These are phyloP conservation scores for Epinephelus fuscoguttatus DNA, from an alignment of 2,113 vertebrate genomes.

Conservation along the genomic window DNA sequence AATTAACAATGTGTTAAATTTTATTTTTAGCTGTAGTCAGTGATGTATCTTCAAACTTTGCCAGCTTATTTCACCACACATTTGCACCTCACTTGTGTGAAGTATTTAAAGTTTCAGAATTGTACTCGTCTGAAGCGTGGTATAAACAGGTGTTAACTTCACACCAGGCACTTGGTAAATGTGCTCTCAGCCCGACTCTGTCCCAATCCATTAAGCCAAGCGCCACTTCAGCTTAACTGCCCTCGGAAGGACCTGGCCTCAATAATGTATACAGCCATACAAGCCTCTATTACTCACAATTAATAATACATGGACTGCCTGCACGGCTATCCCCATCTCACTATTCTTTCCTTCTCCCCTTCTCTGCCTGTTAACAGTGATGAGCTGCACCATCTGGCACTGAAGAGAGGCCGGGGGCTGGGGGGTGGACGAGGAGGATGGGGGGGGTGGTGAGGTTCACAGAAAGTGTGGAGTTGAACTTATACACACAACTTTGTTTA, in stretches of 20 bases:
- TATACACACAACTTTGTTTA: conserved; percentile 35
- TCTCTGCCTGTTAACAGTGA: conserved; percentile 67
- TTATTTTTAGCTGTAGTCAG: background rate
- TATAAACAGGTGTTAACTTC: conserved; percentile 65
- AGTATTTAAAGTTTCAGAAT: conserved; percentile 14
- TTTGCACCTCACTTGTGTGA: conserved; percentile 1
- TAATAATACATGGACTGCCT: conserved; percentile 77
- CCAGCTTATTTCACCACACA: background rate
- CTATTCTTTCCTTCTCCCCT: conserved; percentile 52
- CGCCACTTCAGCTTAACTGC: conserved; percentile 76
- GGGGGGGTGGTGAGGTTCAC: conserved; percentile 37
- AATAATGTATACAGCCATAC: conserved; percentile 78
- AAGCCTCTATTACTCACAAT: conserved; percentile 78
- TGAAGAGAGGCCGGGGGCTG: conserved; percentile 18
- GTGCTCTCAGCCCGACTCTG: conserved; percentile 43
- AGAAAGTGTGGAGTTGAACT: conserved; percentile 39
- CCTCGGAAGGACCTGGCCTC: conserved; percentile 67
- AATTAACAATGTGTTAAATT: background rate
- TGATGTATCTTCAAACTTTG: background rate
- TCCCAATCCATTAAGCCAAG: conserved; percentile 72
- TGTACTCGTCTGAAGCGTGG: background rate
- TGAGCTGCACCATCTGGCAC: conserved; percentile 63
- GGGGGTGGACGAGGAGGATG: background rate
- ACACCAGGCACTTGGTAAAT: conserved; percentile 52
- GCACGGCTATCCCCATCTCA: conserved; percentile 56